These are phyloP conservation scores for Danio albolineatus DNA, from an alignment of 2,797 vertebrate species.

Conservation along the genomic window DNA sequence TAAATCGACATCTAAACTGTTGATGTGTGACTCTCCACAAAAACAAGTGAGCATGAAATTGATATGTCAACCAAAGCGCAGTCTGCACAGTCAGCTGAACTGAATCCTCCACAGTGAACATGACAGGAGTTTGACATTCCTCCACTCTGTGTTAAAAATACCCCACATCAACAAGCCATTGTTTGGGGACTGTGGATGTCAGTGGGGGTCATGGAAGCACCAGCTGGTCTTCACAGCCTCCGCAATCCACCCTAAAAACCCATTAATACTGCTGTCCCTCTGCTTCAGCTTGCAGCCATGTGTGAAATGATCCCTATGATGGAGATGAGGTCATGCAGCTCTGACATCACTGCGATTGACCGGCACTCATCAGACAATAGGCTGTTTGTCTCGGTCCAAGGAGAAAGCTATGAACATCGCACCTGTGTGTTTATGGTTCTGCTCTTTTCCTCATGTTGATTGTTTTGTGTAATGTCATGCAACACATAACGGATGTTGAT, in stretches of 20 bases:
- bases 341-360: constrained; percentile 60
- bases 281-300: constrained; percentile 50
- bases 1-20: background rate
- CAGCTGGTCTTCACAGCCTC: constrained; percentile 59
- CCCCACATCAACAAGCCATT: constrained; percentile 71
- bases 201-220: constrained; percentile 59
- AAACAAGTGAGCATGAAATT: constrained; percentile 37
- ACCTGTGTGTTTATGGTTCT: constrained; percentile 10
- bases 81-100: background rate
- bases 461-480: no score
- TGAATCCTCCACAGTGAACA: constrained; percentile 46
- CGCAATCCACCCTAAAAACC: constrained; percentile 29
- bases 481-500: background rate
- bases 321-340: constrained; percentile 73
- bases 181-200: constrained; percentile 56
- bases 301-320: constrained; percentile 61
- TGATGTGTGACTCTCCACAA: background rate
- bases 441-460: no score
- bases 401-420: background rate
- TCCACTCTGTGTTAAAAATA: constrained; percentile 64
- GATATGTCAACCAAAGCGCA: background rate
- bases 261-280: constrained; percentile 52
- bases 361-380: constrained; percentile 28
- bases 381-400: constrained; percentile 24
- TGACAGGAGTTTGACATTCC: constrained; percentile 73